A percentile compares a stretch with the other conserved stretches of the same genome.
Evolutionary conservation across 2,888 invertebrate species (phyloP).

Genomic region (Drosophila stalkeri): DNA sequence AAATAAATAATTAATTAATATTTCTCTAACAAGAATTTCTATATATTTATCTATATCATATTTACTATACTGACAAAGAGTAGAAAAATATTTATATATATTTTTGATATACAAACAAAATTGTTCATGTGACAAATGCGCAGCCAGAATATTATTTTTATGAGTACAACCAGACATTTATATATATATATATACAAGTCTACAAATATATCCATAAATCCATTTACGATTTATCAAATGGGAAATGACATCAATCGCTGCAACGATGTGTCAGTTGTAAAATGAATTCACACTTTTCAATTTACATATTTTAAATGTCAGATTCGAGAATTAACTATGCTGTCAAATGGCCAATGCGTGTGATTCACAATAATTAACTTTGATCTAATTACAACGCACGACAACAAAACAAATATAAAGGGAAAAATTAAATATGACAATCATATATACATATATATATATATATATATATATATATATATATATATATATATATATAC

Average conservation of each 20-base stretch:
- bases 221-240: neutral
- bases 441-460: neutral
- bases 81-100: no score
- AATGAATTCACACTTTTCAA: conserved; percentile 6
- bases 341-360: conserved; percentile 22
- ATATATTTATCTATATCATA: no score
- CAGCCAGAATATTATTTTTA: no score
- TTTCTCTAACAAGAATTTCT: no score
- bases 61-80: no score
- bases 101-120: no score
- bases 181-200: neutral
- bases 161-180: neutral
- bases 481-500: neutral
- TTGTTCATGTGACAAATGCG: no score
- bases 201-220: neutral
- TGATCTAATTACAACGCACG: conserved; percentile 32
- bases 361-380: conserved; percentile 28
- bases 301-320: conserved; percentile 8
- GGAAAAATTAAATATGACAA: neutral
- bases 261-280: neutral
- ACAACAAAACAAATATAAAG: neutral
- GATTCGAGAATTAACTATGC: neutral
- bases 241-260: conserved; percentile 1
- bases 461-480: neutral
- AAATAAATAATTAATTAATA: no score